These are phyloP conservation scores for Lepisosteus oculatus DNA, from an alignment of 2,113 vertebrate genomes.

Conservation along the genomic window DNA sequence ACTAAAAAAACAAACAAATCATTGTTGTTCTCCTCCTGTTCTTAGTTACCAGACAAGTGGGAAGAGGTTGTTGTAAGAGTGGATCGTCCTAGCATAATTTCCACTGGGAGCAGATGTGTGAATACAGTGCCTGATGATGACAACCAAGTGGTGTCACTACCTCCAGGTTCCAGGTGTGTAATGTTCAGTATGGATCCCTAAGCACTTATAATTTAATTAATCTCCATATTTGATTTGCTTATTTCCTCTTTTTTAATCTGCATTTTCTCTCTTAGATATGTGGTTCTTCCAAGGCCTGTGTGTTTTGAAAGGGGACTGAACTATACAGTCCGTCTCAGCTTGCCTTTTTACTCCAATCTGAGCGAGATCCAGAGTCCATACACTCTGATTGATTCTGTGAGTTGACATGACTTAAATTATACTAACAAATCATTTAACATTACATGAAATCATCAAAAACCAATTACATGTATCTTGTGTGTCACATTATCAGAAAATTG, in stretches of 20 bases:
- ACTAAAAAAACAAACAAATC: too few relatives aligned
- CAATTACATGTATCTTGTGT: too few relatives aligned
- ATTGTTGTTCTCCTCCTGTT: not conserved
- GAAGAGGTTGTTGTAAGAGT: constrained; percentile 87
- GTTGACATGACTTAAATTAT: constrained; percentile 29
- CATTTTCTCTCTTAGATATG: constrained; percentile 61
- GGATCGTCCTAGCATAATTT: constrained; percentile 78
- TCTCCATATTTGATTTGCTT: too few relatives aligned
- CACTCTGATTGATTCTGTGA: constrained; percentile 91
- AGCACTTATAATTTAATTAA: not conserved
- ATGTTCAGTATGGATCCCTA: constrained; percentile 39
- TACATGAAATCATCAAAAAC: too few relatives aligned
- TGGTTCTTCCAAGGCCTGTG: constrained; percentile 78
- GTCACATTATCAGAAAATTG: too few relatives aligned
- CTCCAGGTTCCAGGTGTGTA: constrained; percentile 83
- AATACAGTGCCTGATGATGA: constrained; percentile 92
- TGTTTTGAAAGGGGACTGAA: constrained; percentile 90
- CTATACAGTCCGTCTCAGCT: constrained; percentile 86
- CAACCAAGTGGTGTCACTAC: constrained; percentile 84
- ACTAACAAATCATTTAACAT: too few relatives aligned
- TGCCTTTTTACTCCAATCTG: constrained; percentile 77
- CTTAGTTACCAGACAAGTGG: constrained; percentile 90
- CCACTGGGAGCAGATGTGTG: constrained; percentile 82
- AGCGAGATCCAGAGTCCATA: constrained; percentile 81
- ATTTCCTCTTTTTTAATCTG: too few relatives aligned